Base-by-base conservation (phyloP, 1,140 invertebrate species). In the Habropoda laboriosa region DNA sequence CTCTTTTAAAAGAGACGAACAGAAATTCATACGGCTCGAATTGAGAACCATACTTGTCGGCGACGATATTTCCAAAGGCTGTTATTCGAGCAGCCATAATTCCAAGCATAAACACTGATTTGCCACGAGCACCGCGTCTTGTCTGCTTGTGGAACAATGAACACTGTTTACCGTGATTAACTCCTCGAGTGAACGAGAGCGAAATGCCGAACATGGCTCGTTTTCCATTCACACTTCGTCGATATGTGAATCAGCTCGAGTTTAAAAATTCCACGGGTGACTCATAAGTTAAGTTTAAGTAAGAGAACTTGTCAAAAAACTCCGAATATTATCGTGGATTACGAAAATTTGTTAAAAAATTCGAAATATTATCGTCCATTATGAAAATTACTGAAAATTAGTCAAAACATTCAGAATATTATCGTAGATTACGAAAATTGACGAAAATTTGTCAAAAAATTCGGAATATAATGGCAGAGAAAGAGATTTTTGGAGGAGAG, bases 81-180 rank as follows among this genome's bases (percentile, higher is more conserved):
- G 89, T 89, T 90, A 89, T 82, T 78, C 80, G 82, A 85, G 68
- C 75, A 81, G 87, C 85, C 85, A 90, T 89, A 89, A 91, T 89
- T 91, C 89, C 85, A 77, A 89, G 82, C 81, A 87, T 89, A 91
- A 92, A 90, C 88, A 90, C 78, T 81, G 90, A 91, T 91, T 90
- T 89, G 89, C 84, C 85, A 89, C 86, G 85, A 82, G 76, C 74
- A 84, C 49, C 64, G 73, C 67, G 81, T 77, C 66, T 57, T 49
- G 12, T 47, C 51, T n/a, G 61, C 63, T 71, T 60, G 55, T 78
- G 64, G 86, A 86, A 87, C 84, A 87, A 88, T 86, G 86, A 77
- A 68, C 77, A 80, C 76, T 78, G 84, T 89, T 89, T 89, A 88
- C 85, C 80, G 80, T 86, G 82, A 87, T 88, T 88, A 81, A 87